Conservation (phyloP, 1,140 invertebrate species). For the Watersipora subatra region DNA sequence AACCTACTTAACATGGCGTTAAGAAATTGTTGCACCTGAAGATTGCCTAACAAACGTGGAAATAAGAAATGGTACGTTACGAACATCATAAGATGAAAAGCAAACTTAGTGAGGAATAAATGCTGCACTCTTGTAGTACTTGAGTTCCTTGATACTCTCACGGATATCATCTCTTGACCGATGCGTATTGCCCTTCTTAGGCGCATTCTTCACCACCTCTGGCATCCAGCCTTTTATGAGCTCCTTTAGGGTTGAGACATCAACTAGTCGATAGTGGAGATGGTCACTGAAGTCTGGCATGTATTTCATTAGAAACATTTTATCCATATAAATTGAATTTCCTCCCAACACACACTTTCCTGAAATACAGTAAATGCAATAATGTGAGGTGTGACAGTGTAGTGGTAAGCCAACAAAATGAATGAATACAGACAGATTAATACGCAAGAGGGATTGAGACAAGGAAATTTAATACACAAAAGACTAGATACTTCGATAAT, state of each 20-base stretch:
- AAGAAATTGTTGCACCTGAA: too few species aligned
- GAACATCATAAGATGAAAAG: too few species aligned
- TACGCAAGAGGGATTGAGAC: too few species aligned
- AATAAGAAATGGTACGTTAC: too few species aligned
- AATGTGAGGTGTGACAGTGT: too few species aligned
- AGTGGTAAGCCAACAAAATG: too few species aligned
- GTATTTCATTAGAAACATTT: constrained; percentile 32
- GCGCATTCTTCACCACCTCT: background rate
- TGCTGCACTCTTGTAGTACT: constrained; percentile 49
- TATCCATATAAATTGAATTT: constrained; percentile 75
- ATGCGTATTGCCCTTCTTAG: constrained; percentile 3
- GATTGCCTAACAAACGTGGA: too few species aligned
- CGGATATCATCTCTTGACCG: constrained; percentile 66
- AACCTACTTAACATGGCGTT: too few species aligned
- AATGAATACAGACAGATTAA: too few species aligned
- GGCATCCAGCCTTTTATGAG: constrained; percentile 45
- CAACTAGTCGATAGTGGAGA: constrained; percentile 82
- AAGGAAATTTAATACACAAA: too few species aligned
- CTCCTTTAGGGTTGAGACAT: constrained; percentile 82
- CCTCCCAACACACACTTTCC: constrained; percentile 64
- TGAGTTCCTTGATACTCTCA: constrained; percentile 70
- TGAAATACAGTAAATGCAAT: constrained; percentile 33
- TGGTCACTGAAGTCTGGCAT: constrained; percentile 48
- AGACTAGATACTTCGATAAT: too few species aligned
- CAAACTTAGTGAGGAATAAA: constrained; percentile 15